These are phyloP conservation scores for Laterallus jamaicensis DNA, from an alignment of 2,113 vertebrate species.

Conservation along the genomic window DNA sequence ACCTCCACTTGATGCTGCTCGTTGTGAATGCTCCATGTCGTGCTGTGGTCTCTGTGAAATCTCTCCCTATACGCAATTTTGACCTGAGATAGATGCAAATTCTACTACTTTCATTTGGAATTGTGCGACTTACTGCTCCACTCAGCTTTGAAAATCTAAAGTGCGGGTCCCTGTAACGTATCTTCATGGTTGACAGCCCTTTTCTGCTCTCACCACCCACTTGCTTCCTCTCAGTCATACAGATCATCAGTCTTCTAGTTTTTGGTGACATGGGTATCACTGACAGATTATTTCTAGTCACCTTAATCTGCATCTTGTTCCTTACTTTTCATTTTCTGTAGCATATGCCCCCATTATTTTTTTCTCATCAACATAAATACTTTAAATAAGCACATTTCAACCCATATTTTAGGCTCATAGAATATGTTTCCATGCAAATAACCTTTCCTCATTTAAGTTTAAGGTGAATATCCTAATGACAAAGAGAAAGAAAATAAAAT, in stretches of 20 bases:
- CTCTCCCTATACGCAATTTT: background rate
- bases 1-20: background rate
- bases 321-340: background rate
- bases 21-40: background rate
- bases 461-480: background rate
- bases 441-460: background rate
- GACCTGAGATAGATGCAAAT: background rate
- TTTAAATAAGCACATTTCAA: background rate
- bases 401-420: background rate
- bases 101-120: background rate
- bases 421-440: background rate
- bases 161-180: background rate
- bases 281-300: background rate
- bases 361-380: background rate
- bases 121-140: background rate
- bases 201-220: background rate
- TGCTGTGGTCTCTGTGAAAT: background rate
- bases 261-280: background rate
- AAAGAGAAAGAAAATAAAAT: too few species aligned
- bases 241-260: background rate
- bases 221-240: conserved; percentile 13
- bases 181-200: background rate
- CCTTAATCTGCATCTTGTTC: background rate
- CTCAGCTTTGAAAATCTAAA: background rate
- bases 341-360: background rate